Percentiles rank a stretch among this genome's conserved stretches.
Evolutionary conservation across 2,797 vertebrate species (phyloP).

Genomic region (Danionella dracula): DNA sequence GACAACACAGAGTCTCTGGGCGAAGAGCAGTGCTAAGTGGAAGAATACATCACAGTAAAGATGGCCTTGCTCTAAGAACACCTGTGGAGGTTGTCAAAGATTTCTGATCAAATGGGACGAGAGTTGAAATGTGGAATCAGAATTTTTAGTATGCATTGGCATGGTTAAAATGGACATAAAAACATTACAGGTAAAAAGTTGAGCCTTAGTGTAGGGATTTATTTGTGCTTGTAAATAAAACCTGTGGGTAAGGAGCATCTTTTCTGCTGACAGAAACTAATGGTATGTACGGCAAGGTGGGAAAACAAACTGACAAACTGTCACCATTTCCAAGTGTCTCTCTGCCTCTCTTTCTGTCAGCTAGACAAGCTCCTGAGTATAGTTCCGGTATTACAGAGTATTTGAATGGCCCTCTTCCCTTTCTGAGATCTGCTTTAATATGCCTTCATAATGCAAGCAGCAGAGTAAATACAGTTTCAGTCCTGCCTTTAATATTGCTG

Average conservation of each 20-base stretch:
- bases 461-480: slow-evolving; percentile 14
- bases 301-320: slow-evolving; percentile 26
- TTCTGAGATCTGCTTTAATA: slow-evolving; percentile 33
- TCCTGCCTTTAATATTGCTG: slow-evolving; percentile 21
- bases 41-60: neutral
- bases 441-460: slow-evolving; percentile 36
- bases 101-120: neutral
- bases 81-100: neutral
- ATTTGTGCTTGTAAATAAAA: slow-evolving; percentile 13
- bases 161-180: neutral
- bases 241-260: neutral
- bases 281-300: neutral
- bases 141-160: neutral
- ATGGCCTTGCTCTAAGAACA: neutral
- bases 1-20: slow-evolving; percentile 70
- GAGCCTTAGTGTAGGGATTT: neutral
- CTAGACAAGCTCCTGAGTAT: slow-evolving; percentile 10
- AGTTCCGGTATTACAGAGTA: slow-evolving; percentile 1
- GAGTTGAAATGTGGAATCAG: neutral
- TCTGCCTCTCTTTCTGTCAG: neutral
- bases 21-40: slow-evolving; percentile 68
- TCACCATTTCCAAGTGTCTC: neutral
- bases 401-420: slow-evolving; percentile 11
- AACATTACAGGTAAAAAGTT: slow-evolving; percentile 1
- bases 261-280: neutral